Base-by-base conservation (phyloP, 2,888 invertebrate genomes). In the Leuctra nigra region DNA sequence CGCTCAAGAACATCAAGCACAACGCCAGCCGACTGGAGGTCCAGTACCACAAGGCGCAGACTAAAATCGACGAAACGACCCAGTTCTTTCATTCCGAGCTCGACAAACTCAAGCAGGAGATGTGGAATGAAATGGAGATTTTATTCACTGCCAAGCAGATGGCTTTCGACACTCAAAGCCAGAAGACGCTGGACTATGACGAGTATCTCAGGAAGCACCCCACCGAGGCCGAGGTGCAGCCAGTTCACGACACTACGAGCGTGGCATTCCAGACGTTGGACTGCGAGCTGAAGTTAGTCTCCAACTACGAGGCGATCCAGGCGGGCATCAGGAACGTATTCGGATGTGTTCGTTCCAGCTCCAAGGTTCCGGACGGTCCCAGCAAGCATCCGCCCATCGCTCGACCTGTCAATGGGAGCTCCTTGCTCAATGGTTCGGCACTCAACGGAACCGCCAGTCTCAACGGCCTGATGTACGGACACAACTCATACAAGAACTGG, bases 301-400 rank as follows among this genome's bases (percentile, higher is more conserved):
- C 95, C 59, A 97, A 97, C 73, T 96, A 93, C 73, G 94, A 96
- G 72, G 95, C 96, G 4, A 96, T 97, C 64, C 96, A 96, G 75
- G 91, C 91, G 29, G 92, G 92, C 35, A 92, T 95, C 3, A 81
- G 92, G 63, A 96, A 96, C 75, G 96, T 96, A 7, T 96, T 96
- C 71, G 97, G 97, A 39, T 97, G 96, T 68, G 91, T 97, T 50
- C 82, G 96, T 53, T 91, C 93, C 58, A 90, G 85, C 67, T 83
- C 85, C 53, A 89, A 89, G 68, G 77, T 81, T 61, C 69, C 72
- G 25, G 77, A 82, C 47, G 84, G 84, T 14, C 85, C 83, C 1
- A 78, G 79, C 62, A 93, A 92, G 68, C 92, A 93, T 69, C 93
- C 93, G 25, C 94, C 95, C 0, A 95, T 95, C 63, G 93, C 93